Evolutionary conservation across 2,797 vertebrate genomes (phyloP), one percentile per base, ranked within the genome.

Genomic region (Acanthornis magna): DNA sequence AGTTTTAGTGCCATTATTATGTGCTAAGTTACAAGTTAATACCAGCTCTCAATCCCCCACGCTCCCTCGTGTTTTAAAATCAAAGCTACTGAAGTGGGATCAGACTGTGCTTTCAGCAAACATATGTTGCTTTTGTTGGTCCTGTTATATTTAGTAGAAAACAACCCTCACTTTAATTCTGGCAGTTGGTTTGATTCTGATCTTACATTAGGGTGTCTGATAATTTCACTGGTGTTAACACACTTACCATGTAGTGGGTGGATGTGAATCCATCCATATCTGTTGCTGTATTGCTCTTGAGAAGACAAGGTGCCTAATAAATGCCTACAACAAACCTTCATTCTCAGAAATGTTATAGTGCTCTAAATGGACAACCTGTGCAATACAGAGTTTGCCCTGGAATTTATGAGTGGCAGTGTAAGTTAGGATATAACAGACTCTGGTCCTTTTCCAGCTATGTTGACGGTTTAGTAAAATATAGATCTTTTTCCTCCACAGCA

Each of bases 101-200:
- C 48, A 85, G 65, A 42, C n/a, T 36, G 21, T 54, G 30, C 53
- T 89, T 88, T 60, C 43, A 43, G n/a, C 16, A 72, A 85, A 50
- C 12, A 14, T 63, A 60, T 14, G 10, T 32, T 74, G 16, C 13
- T 23, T 91, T 84, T 84, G 20, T 34, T 92, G 68, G 34, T 66
- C 55, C 48, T 73, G n/a, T 40, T 94, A 48, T 89, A 58, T 88
- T 94, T 61, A 50, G 42, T 53, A 81, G 51, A 77, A 88, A 91
- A 71, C 4, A 80, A 72, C 18, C 5, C 16, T 83, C n/a, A 60
- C 8, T 94, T 94, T 91, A 86, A 83, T 94, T 95, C 72, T 94
- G 58, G 45, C 27, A 48, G 26, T 34, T 68, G 12, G 3, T 72
- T 67, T 90, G 19, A 85, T 87, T 57, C 26, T 63, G 43, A 15